Conservation (phyloP, 2,113 vertebrate species). For the Rhegmatorhina hoffmannsi region DNA sequence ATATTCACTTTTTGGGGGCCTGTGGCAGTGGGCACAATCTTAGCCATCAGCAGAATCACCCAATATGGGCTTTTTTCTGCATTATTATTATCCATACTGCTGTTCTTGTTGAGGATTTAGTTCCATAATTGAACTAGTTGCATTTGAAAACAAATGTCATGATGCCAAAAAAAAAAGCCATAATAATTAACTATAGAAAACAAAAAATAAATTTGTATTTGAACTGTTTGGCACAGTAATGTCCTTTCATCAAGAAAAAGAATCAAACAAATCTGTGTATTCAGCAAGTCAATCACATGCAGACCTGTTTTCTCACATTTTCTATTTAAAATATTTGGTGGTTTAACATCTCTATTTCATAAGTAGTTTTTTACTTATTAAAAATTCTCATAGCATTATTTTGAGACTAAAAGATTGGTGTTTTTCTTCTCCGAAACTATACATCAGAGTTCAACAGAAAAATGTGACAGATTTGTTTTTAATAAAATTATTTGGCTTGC, state of each 20-base stretch:
- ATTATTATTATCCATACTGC: neutral
- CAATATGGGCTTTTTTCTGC: neutral
- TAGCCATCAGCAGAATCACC: neutral
- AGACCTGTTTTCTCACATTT: neutral
- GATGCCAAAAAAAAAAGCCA: neutral
- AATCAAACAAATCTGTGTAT: neutral
- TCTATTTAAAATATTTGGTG: neutral
- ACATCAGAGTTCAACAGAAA: neutral
- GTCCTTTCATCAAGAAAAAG: neutral
- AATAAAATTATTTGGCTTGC: neutral
- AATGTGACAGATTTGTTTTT: neutral
- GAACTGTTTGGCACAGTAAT: neutral
- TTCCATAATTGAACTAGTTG: neutral
- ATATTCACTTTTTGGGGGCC: neutral
- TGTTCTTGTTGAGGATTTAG: neutral
- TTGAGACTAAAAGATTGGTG: neutral
- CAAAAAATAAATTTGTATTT: neutral
- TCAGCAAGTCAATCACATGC: neutral
- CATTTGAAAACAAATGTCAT: neutral
- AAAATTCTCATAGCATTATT: neutral
- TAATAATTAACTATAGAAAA: neutral
- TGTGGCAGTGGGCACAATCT: neutral
- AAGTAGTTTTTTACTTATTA: neutral
- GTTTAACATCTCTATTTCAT: neutral
- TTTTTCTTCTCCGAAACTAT: neutral